These are phyloP conservation scores for Acropternis orthonyx DNA, from an alignment of 2,797 vertebrate species.

Conservation along the genomic window DNA sequence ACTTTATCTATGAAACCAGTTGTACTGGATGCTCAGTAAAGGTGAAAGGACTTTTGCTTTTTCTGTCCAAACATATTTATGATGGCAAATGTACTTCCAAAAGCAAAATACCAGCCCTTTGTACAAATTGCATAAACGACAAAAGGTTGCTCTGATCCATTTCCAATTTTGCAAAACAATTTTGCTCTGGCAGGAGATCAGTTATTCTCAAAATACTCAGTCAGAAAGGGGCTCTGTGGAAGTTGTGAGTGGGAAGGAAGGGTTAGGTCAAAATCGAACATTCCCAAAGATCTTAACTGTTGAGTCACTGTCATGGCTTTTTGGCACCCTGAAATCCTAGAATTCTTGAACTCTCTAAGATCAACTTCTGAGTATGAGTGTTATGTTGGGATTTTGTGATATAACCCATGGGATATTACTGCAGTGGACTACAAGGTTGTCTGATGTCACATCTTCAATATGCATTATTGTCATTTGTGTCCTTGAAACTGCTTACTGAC, in stretches of 20 bases:
- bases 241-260: neutral
- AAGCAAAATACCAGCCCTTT: constrained; percentile 36
- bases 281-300: constrained; percentile 40
- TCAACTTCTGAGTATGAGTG: neutral
- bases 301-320: constrained; percentile 27
- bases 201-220: constrained; percentile 29
- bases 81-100: constrained; percentile 32
- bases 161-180: constrained; percentile 58
- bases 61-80: constrained; percentile 11
- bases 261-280: constrained; percentile 32
- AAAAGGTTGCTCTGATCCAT: constrained; percentile 44
- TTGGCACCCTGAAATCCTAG: constrained; percentile 1
- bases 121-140: constrained; percentile 23
- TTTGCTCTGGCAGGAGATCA: constrained; percentile 58
- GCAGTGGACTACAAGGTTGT: neutral
- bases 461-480: neutral
- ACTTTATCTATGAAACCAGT: neutral
- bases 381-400: neutral
- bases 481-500: neutral
- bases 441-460: neutral
- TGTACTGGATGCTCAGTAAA: neutral
- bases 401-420: neutral
- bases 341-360: neutral
- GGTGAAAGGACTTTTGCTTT: constrained; percentile 33
- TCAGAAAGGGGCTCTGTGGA: constrained; percentile 25